Base-by-base conservation (phyloP, 2,888 invertebrate species). In the Sepiola atlantica region DNA sequence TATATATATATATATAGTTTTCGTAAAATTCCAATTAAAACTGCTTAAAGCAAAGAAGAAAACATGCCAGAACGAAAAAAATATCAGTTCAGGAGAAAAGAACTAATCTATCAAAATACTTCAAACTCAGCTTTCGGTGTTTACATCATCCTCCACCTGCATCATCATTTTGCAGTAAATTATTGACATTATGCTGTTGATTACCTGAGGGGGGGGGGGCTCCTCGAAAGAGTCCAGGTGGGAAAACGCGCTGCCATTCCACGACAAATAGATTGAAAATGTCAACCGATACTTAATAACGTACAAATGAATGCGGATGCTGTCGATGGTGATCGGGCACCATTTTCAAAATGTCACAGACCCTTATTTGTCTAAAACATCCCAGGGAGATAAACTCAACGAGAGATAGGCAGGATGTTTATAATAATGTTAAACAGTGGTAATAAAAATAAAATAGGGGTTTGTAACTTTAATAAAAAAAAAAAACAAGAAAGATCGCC, bases 181-280 rank as follows among this genome's bases (percentile, higher is more conserved):
- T 77, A 77, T 77, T 77, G 77, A 77, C 77, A 77, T 77, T 77
- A 77, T 77, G 77, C 77, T 77, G 77, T 77, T 77, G 77, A 77
- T 77, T n/a, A 77, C 77, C 32, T 77, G 77, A 77, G 77, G 77
- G 77, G 32, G 32, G 45, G 45, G 45, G 45, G 45, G 8, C 45
- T 45, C 45, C 77, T n/a, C n/a, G 77, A 77, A 77, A n/a, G 77
- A 77, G 77, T 77, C 77, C 77, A 77, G 77, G 77, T 77, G 77
- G 77, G 77, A 77, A 77, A 77, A 77, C 16, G 77, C n/a, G 77
- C n/a, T 77, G 77, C 16, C 77, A 77, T 77, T 77, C 77, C n/a
- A n/a, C 18, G 77, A 77, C 77, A 77, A 77, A 77, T 77, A 77
- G 77, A 77, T 77, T 77, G n/a, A 32, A 77, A 77, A 77, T 77